Conservation (phyloP, 30 jellyfish, hydroid and myxozoan species). For the Rhopilema esculentum region DNA sequence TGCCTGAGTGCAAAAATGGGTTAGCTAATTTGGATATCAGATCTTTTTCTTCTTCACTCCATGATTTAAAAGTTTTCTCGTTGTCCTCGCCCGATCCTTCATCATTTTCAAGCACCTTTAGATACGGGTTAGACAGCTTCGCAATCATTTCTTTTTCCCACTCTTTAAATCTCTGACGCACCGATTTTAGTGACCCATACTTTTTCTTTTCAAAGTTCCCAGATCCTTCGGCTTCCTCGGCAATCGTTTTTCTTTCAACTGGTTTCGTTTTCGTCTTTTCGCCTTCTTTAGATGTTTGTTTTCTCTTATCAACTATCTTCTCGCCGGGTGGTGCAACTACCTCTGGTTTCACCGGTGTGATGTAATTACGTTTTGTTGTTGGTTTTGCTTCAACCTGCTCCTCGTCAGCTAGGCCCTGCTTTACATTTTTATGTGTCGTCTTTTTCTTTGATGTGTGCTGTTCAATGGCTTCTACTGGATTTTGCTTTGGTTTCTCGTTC, state of each 20-base stretch:
- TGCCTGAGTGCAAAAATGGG: constrained; percentile 67
- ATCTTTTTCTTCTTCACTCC: constrained; percentile 91
- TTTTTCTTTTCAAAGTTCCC: constrained; percentile 73
- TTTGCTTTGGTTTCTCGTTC: constrained; percentile 72
- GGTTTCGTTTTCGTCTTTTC: constrained; percentile 28
- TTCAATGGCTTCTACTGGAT: constrained; percentile 83
- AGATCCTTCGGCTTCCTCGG: constrained; percentile 35
- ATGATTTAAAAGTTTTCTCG: constrained; percentile 59
- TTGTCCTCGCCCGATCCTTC: constrained; percentile 52
- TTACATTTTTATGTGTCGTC: background rate
- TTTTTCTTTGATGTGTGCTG: background rate
- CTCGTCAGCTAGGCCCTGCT: constrained; percentile 10
- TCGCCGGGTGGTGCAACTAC: constrained; percentile 38
- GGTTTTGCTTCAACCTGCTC: constrained; percentile 16
- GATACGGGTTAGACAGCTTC: constrained; percentile 60
- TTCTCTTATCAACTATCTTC: background rate
- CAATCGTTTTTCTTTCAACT: constrained; percentile 6
- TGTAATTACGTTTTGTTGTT: constrained; percentile 54
- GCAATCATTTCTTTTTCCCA: constrained; percentile 91
- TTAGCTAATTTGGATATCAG: constrained; percentile 69
- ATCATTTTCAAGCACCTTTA: constrained; percentile 14
- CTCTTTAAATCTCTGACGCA: constrained; percentile 81
- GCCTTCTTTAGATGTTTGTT: constrained; percentile 7
- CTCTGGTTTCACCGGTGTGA: constrained; percentile 39
- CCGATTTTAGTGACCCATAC: constrained; percentile 88